Conservation (phyloP, 2,888 invertebrate genomes). For the Hyalella azteca region DNA sequence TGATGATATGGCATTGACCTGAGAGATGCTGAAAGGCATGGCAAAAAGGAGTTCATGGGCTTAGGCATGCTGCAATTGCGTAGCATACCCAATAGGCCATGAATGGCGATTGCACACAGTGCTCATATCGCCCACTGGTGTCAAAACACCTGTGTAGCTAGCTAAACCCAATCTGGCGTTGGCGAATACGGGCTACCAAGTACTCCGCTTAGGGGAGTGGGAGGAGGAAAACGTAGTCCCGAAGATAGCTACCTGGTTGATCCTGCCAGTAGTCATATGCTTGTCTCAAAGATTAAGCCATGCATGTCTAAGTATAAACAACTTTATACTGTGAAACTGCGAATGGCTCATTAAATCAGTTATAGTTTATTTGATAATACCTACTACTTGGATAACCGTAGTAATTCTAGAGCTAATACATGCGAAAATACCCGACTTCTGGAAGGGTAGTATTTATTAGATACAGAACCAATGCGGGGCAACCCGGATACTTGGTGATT, state of each 20-base stretch:
- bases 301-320: slow-evolving; percentile 72
- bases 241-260: slow-evolving; percentile 18
- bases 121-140: no score
- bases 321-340: slow-evolving; percentile 68
- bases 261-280: slow-evolving; percentile 71
- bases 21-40: no score
- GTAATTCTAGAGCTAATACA: slow-evolving; percentile 74
- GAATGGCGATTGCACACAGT: no score
- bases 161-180: no score
- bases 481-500: slow-evolving; percentile 34
- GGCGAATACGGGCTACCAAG: no score
- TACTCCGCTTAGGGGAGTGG: no score
- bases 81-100: no score
- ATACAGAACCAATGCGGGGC: slow-evolving; percentile 18
- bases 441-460: slow-evolving; percentile 58
- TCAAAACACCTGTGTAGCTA: no score
- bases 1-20: no score
- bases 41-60: no score
- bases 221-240: no score
- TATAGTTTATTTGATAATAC: slow-evolving; percentile 67
- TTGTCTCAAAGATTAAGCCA: slow-evolving; percentile 74
- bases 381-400: slow-evolving; percentile 67
- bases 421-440: slow-evolving; percentile 67
- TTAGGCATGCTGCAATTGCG: no score
- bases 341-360: slow-evolving; percentile 71